phyloP scores from a whole-genome alignment of 2,888 invertebrate genomes.

The Acrobasis consociella region DNA sequence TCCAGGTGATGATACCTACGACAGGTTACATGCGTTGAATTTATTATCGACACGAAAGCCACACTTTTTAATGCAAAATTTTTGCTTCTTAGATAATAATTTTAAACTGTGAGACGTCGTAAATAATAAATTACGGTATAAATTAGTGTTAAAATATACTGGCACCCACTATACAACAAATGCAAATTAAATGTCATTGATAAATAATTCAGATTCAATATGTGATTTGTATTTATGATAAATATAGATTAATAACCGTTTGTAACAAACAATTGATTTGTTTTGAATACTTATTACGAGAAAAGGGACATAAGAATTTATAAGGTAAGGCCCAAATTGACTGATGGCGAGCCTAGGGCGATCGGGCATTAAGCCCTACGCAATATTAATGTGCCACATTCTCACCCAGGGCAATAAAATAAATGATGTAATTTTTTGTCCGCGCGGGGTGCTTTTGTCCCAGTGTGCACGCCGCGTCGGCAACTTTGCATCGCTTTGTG shows the following conservation, averaged over 20 bases:
- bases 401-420: conserved; percentile 80
- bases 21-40: conserved; percentile 2
- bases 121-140: neutral
- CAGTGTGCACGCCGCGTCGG: conserved; percentile 62
- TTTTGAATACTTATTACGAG: neutral
- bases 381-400: conserved; percentile 79
- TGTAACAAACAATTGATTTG: neutral
- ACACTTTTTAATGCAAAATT: neutral
- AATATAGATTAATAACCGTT: conserved; percentile 2
- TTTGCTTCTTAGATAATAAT: neutral
- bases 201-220: conserved; percentile 4
- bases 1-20: neutral
- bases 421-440: conserved; percentile 83
- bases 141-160: conserved; percentile 12
- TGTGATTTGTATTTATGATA: conserved; percentile 6
- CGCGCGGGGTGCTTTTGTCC: conserved; percentile 69
- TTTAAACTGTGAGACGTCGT: neutral
- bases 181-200: conserved; percentile 13
- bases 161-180: conserved; percentile 1
- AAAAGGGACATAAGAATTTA: conserved; percentile 32
- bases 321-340: conserved; percentile 45
- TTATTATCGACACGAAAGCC: neutral
- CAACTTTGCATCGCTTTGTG: conserved; percentile 64
- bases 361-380: conserved; percentile 73
- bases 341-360: conserved; percentile 73